These are phyloP conservation scores for Nycteola revayana DNA, from an alignment of 2,888 invertebrate species.

Conservation along the genomic window DNA sequence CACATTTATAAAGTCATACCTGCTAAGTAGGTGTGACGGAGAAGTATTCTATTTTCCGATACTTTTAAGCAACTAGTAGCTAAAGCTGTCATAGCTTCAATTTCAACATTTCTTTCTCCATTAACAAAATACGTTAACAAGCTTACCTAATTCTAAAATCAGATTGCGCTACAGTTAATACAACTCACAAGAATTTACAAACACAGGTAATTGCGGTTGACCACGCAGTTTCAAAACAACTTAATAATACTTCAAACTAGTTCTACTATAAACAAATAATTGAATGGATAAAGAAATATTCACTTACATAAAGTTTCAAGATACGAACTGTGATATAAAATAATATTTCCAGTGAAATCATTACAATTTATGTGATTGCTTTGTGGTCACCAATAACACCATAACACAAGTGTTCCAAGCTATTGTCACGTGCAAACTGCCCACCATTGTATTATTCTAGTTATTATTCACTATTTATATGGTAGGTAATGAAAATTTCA, in stretches of 20 bases:
- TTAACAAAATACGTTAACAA: too few species aligned
- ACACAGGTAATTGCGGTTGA: constrained; percentile 15
- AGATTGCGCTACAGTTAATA: too few species aligned
- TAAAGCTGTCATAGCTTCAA: too few species aligned
- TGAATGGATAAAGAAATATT: constrained; percentile 16
- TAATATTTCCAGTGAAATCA: constrained; percentile 33
- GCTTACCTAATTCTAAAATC: too few species aligned
- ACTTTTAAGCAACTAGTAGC: too few species aligned
- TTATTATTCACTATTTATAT: too few species aligned
- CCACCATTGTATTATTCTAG: constrained; percentile 1
- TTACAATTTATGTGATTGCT: constrained; percentile 17
- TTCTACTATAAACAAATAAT: constrained; percentile 12
- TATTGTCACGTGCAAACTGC: constrained; percentile 44
- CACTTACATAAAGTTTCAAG: constrained; percentile 41
- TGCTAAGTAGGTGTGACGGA: too few species aligned
- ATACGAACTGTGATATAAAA: constrained; percentile 35
- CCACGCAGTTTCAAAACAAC: constrained; percentile 25
- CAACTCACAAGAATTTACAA: too few species aligned
- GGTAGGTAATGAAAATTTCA: too few species aligned
- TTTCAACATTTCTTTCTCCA: too few species aligned
- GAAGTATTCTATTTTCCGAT: too few species aligned
- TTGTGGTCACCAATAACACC: constrained; percentile 44
- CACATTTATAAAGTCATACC: too few species aligned
- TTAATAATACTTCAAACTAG: constrained; percentile 22
- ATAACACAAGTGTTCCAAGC: constrained; percentile 52